Evolutionary conservation across 2,797 vertebrate species (phyloP), one percentile per base, ranked within the genome.

Genomic region (Tympanoctomys barrerae): DNA sequence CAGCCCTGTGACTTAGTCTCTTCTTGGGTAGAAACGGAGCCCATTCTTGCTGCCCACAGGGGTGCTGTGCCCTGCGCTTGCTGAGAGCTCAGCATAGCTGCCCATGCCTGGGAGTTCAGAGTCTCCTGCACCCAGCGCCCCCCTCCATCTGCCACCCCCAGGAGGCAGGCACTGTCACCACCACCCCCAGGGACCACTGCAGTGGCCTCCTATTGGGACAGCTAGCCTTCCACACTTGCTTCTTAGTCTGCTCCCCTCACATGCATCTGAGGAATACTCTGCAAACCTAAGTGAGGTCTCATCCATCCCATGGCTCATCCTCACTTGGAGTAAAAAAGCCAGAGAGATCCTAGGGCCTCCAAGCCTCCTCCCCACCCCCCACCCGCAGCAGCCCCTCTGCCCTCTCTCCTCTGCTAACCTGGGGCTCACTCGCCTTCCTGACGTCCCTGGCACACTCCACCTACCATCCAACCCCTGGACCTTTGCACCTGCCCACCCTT

Each of bases 1-100:
- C 54, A 61, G 66, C 28, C 22, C 33, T 77, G 62, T 64, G 28
- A 39, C 73, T 94, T 66, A 2, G n/a, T 94, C 79, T 95, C 96
- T 78, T 78, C 39, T 49, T 36, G 19, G 7, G 26, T 71, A 70
- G 90, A 87, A 77, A 64, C 46, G 54, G 64, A 57, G 52, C 28
- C 59, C 64, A 31, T 64, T 78, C 49, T 12, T 28, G 46, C 24
- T 2, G 46, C 61, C 54, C 46, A 22, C 33, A 4, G n/a, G 73
- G n/a, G 70, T 36, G 12, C 28, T 46, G 46, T 54, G 77, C 81
- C 70, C 21, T 24, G 22, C 1, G 28, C 84, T 82, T 22, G n/a
- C 75, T 22, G 57, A 89, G 85, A 80, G 52, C 71, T 46, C 54
- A 42, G 39, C 61, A 8, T 68, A 36, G 22, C 36, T 73, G 61